Evolutionary conservation across 92 coral and sea anemone species (phyloP).

Genomic region (Nematostella vectensis): DNA sequence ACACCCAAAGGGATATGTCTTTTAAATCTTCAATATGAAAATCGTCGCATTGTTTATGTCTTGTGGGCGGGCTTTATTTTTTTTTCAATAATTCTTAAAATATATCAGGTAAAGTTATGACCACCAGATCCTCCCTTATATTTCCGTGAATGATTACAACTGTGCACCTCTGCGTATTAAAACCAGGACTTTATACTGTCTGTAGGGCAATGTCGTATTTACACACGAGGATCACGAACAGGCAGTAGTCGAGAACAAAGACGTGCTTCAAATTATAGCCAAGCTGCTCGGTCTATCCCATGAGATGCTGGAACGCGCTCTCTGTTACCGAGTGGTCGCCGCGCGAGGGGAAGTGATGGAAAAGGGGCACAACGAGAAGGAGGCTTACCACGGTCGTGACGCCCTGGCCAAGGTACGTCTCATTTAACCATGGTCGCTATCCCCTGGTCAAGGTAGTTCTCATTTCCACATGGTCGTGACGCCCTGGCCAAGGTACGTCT

Average conservation of each 20-base stretch:
- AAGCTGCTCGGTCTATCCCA: slow-evolving; percentile 63
- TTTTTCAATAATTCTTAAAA: no score
- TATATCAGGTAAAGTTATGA: no score
- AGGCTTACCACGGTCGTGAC: slow-evolving; percentile 87
- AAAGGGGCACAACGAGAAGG: slow-evolving; percentile 85
- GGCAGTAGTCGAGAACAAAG: slow-evolving; percentile 53
- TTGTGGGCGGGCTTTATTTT: no score
- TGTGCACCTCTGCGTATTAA: no score
- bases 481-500: no score
- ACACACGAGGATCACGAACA: slow-evolving; percentile 67
- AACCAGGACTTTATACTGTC: no score
- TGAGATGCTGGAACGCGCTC: slow-evolving; percentile 65
- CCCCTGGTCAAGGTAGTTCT: neutral
- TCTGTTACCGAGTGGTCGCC: slow-evolving; percentile 89
- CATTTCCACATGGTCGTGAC: neutral
- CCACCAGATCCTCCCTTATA: no score
- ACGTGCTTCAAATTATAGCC: slow-evolving; percentile 57
- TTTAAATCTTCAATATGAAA: no score
- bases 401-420: slow-evolving; percentile 87
- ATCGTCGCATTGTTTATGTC: no score
- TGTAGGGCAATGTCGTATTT: slow-evolving; percentile 81
- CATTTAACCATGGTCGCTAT: neutral
- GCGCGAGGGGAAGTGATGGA: slow-evolving; percentile 88
- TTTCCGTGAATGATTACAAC: no score
- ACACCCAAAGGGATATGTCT: no score